These are phyloP conservation scores for Tyrophagus putrescentiae DNA, from an alignment of 1,140 invertebrate species.

Conservation along the genomic window DNA sequence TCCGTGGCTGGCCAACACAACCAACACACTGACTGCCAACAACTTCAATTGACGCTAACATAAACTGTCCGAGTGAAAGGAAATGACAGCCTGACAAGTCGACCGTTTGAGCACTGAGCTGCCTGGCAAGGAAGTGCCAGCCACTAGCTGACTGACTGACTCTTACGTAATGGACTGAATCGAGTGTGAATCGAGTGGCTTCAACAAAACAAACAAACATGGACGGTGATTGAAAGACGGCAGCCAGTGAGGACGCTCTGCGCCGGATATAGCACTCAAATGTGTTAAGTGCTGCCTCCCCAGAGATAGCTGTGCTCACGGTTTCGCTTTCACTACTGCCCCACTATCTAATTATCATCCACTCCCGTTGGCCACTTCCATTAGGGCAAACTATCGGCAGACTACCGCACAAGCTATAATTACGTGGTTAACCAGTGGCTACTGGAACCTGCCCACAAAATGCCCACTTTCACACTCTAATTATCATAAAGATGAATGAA, in stretches of 20 bases:
- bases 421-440: not conserved
- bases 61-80: conserved; percentile 14
- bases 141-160: not conserved
- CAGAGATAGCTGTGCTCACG: not conserved
- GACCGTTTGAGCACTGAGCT: not conserved
- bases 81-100: conserved; percentile 12
- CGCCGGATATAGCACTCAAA: conserved; percentile 13
- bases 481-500: too few species aligned
- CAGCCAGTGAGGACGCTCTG: not conserved
- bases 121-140: not conserved
- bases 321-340: conserved; percentile 9
- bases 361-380: not conserved
- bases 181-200: conserved; percentile 10
- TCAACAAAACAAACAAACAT: conserved; percentile 11
- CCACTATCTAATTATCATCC: conserved; percentile 7
- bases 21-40: too few species aligned
- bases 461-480: not conserved
- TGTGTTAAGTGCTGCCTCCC: conserved; percentile 4
- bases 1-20: too few species aligned
- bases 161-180: not conserved
- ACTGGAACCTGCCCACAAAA: too few species aligned
- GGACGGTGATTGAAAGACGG: not conserved
- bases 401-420: not conserved
- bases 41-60: conserved; percentile 1
- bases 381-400: not conserved